Evolutionary conservation across 2,888 invertebrate genomes (phyloP), one percentile per base, ranked within the genome.

Genomic region (Volucella bombylans): DNA sequence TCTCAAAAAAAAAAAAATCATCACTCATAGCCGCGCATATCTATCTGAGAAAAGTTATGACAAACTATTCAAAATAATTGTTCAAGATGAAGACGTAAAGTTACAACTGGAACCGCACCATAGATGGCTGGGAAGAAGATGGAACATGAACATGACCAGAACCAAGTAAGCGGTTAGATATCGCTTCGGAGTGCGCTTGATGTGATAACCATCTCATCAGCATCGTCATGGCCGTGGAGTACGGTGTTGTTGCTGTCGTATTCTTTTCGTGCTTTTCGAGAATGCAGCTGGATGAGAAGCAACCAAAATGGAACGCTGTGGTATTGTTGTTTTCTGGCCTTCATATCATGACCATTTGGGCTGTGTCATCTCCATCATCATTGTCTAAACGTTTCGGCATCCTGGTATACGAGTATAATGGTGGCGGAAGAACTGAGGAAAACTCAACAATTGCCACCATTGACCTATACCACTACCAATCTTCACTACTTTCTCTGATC

Each of bases 401-500:
- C 41, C 8, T 8, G 23, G 4, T 49, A 47, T 31, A 31, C 31
- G 43, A 15, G 54, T 59, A 31, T 11, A 31, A 15, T 8, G 52
- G 23, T 52, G 52, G 57, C 68, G 68, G 68, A 55, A 73, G 69
- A 52, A 71, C 50, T 52, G 62, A 72, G 62, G 71, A 80, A 64
- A 83, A 71, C 83, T 61, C 69, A 79, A 79, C 79, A 83, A 80
- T 85, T 80, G 72, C 85, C 80, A 77, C 85, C 57, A 77, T 81
- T 85, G 85, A 85, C 85, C 85, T 77, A 81, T 76, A 72, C 85
- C 72, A 81, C 80, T 77, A 69, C 74, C 71, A 80, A 85, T 85
- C 80, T 76, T 85, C 80, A 80, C 76, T 85, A 85, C 85, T 85
- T 85, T 85, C 85, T 85, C 85, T 85, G 85, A 81, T 85, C 85